Evolutionary conservation across 2,888 invertebrate genomes (phyloP), one percentile per base, ranked within the genome.

Genomic region (Tinea trinotella): DNA sequence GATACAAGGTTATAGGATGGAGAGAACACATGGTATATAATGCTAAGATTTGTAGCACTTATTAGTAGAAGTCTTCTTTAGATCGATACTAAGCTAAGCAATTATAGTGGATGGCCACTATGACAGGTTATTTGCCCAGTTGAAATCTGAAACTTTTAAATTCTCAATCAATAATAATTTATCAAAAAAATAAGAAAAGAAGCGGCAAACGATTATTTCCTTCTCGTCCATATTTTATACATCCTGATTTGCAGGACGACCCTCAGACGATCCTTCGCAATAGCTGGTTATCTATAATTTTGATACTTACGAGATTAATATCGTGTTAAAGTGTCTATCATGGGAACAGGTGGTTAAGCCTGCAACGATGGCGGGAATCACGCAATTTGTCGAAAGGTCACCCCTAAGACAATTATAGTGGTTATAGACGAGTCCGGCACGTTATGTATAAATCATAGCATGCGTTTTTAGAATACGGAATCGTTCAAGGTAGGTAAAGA

Each of bases 311-410:
- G 57, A 67, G 66, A 69, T 67, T 66, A 66, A 68, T 68, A 61
- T 60, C 58, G 64, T 59, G 62, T 61, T 67, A 67, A 69, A 64
- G 62, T 62, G 62, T 61, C 60, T 59, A 66, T 59, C 59, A 57
- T 58, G 59, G 59, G 59, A 62, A 56, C 57, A 58, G 58, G 62
- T 59, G 57, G 60, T 54, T 55, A 55, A 35, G 24, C 34, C 52
- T 59, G 59, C 61, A 36, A 35, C 58, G 62, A 59, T 58, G 61
- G 59, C 59, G 57, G 61, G 62, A 60, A 59, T 59, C 57, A 57
- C 60, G 59, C 65, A 67, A 68, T 70, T 68, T 67, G 65, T 66
- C 63, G 56, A 65, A 64, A 66, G 68, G 68, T 65, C 65, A 66
- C 60, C 60, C 56, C 53, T 59, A 56, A 60, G 56, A 58, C 61